phyloP scores from a whole-genome alignment of 2,888 invertebrate species.

The Rhaphigaster nebulosa region DNA sequence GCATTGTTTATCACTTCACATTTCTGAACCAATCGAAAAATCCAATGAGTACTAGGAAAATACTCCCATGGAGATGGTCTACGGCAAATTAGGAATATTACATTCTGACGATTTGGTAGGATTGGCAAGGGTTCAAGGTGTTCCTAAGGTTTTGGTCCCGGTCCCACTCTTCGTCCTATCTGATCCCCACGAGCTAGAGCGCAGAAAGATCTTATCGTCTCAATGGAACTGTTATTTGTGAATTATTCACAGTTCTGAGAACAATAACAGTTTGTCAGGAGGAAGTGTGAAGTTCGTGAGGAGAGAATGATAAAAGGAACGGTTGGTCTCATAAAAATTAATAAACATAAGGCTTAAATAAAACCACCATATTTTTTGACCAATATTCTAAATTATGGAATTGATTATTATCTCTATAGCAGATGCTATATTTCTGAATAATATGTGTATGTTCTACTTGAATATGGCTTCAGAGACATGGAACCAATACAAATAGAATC shows the following conservation, averaged over 20 bases:
- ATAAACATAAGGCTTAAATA: background rate
- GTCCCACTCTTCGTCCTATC: background rate
- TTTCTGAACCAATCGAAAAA: background rate
- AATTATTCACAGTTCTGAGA: background rate
- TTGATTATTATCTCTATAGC: no score
- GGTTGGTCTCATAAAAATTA: background rate
- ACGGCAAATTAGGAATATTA: background rate
- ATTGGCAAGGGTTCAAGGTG: conserved; percentile 2
- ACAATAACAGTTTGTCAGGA: background rate
- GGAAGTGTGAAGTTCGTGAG: background rate
- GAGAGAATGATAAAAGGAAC: background rate
- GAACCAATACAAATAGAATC: no score
- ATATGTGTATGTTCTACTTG: no score
- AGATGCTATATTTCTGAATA: no score
- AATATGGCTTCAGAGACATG: no score
- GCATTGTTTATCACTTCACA: background rate
- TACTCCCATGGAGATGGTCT: background rate
- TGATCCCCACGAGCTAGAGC: background rate
- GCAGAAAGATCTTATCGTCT: conserved; percentile 22
- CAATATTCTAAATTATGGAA: no score
- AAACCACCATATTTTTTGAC: no score
- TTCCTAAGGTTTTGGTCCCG: conserved; percentile 2
- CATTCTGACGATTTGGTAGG: background rate
- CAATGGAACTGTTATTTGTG: background rate
- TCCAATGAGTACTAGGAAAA: background rate